These are phyloP conservation scores for Drosophila mercatorum DNA, from an alignment of 2,888 invertebrate genomes.

Conservation along the genomic window DNA sequence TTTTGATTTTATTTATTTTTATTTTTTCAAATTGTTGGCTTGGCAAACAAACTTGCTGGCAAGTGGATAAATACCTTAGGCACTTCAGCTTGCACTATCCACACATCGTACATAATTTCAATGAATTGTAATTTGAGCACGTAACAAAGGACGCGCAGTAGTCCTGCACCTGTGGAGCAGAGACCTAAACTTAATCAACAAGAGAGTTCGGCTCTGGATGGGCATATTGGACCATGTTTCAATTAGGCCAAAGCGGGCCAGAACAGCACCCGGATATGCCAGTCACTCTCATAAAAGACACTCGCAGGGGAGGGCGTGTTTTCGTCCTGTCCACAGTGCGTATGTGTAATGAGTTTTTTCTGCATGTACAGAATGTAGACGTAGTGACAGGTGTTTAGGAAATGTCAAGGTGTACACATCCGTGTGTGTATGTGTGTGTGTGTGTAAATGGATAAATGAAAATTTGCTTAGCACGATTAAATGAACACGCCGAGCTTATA, in stretches of 20 bases:
- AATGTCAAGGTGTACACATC: conserved; percentile 32
- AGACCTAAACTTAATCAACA: conserved; percentile 59
- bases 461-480: conserved; percentile 69
- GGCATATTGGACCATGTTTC: conserved; percentile 28
- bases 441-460: conserved; percentile 53
- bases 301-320: conserved; percentile 11
- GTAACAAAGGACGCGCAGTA: background rate
- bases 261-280: conserved; percentile 24
- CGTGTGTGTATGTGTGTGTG: conserved; percentile 10
- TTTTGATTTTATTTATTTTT: no score
- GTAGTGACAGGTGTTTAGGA: conserved; percentile 61
- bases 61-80: conserved; percentile 13
- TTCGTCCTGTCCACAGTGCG: conserved; percentile 15
- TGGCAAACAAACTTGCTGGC: background rate
- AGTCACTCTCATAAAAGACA: conserved; percentile 47
- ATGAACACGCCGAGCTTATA: conserved; percentile 65
- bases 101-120: background rate
- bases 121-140: conserved; percentile 30
- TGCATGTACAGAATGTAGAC: conserved; percentile 16
- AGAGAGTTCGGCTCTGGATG: conserved; percentile 1
- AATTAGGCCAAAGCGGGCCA: conserved; percentile 39
- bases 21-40: background rate
- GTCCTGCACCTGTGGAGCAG: conserved; percentile 58
- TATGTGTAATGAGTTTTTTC: conserved; percentile 49
- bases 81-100: background rate